Evolutionary conservation across 2,113 vertebrate species (phyloP).

Genomic region (Syrrhaptes paradoxus): DNA sequence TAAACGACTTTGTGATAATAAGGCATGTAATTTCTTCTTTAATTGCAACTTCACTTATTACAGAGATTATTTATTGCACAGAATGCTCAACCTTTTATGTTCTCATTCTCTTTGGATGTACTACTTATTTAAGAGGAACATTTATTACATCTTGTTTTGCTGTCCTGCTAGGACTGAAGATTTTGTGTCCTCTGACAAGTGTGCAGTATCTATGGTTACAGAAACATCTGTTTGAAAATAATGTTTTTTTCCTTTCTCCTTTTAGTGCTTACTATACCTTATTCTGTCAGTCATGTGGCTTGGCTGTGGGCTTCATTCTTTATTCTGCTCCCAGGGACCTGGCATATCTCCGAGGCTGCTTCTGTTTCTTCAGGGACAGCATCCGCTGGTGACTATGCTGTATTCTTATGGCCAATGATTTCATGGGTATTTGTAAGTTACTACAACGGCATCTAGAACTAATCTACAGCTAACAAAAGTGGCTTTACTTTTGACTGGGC

Average conservation of each 20-base stretch:
- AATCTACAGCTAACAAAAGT: neutral
- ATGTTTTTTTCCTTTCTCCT: neutral
- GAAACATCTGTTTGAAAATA: neutral
- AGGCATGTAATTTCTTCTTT: neutral
- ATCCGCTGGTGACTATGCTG: conserved; percentile 81
- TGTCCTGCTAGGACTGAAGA: neutral
- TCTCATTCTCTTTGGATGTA: fast-evolving
- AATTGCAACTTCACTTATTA: neutral
- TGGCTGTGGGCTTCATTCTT: conserved; percentile 76
- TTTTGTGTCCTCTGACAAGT: neutral
- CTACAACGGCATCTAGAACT: neutral
- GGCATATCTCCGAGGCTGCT: conserved; percentile 78
- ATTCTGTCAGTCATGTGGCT: conserved; percentile 77
- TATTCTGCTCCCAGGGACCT: conserved; percentile 75
- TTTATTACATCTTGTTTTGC: neutral
- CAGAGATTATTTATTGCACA: neutral
- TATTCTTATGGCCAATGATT: neutral
- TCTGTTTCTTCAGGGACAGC: conserved; percentile 83
- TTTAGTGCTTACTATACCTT: conserved; percentile 81
- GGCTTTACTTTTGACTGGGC: neutral
- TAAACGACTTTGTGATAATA: neutral
- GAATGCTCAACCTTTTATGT: fast-evolving
- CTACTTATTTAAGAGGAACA: neutral
- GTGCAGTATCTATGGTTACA: neutral
- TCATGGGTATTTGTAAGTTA: neutral